These are phyloP conservation scores for Australoheros facetus DNA, from an alignment of 2,797 vertebrate genomes.

Conservation along the genomic window DNA sequence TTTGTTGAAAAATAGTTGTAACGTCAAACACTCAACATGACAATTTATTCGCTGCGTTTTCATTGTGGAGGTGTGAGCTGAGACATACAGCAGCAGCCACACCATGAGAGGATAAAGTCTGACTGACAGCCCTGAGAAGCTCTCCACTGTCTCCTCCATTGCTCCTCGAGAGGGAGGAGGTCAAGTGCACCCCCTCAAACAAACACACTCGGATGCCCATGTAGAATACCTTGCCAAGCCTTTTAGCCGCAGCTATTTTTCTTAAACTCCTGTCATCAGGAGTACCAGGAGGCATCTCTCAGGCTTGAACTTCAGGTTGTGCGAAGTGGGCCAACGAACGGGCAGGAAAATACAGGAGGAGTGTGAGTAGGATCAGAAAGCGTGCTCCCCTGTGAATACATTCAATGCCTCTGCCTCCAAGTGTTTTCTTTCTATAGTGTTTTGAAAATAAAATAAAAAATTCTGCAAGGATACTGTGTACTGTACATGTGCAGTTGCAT, in stretches of 20 bases:
- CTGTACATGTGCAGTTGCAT: neutral
- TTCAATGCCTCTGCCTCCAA: slow-evolving; percentile 25
- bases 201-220: slow-evolving; percentile 79
- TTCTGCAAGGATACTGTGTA: neutral
- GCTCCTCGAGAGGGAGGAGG: slow-evolving; percentile 77
- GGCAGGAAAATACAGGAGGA: slow-evolving; percentile 37
- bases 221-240: slow-evolving; percentile 78
- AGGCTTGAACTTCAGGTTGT: slow-evolving; percentile 45
- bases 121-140: slow-evolving; percentile 79
- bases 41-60: slow-evolving; percentile 18
- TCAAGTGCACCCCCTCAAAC: slow-evolving; percentile 81
- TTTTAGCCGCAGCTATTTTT: slow-evolving; percentile 74
- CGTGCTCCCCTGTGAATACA: slow-evolving; percentile 29
- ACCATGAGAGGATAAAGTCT: slow-evolving; percentile 40
- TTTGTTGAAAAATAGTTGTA: slow-evolving; percentile 18
- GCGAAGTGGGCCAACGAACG: slow-evolving; percentile 22
- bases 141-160: slow-evolving; percentile 77
- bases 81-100: slow-evolving; percentile 20
- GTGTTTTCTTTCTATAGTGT: slow-evolving; percentile 8
- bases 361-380: slow-evolving; percentile 30
- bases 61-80: slow-evolving; percentile 16
- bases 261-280: slow-evolving; percentile 71
- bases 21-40: slow-evolving; percentile 25
- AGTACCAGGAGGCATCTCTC: slow-evolving; percentile 48
- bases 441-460: slow-evolving; percentile 23